Conservation (phyloP, 1,140 invertebrate genomes). For the Drosophila simulans region DNA sequence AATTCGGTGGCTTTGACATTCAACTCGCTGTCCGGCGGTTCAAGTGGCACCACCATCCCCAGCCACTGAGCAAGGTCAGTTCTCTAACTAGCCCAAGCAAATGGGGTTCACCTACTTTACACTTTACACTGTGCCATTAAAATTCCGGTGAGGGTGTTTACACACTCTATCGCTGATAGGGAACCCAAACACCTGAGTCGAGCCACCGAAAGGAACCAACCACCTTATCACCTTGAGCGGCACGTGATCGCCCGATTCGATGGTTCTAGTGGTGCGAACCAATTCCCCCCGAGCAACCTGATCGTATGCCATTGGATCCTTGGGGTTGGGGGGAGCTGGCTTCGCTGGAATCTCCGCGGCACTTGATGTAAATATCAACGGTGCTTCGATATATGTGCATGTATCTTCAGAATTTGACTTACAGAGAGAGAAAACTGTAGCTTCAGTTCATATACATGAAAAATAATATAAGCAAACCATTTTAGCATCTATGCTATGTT, state of each 20-base stretch:
- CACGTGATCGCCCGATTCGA: constrained; percentile 38
- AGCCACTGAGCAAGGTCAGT: constrained; percentile 50
- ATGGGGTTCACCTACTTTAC: constrained; percentile 49
- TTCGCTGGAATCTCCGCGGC: constrained; percentile 22
- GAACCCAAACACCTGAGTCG: constrained; percentile 6
- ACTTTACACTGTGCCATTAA: constrained; percentile 55
- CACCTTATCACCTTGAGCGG: constrained; percentile 60
- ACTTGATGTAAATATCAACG: constrained; percentile 37
- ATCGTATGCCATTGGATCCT: constrained; percentile 32
- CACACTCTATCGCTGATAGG: constrained; percentile 49
- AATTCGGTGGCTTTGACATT: constrained; percentile 54
- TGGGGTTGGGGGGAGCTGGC: not conserved
- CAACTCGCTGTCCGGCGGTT: constrained; percentile 51
- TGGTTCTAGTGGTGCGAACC: constrained; percentile 4
- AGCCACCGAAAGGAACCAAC: constrained; percentile 3
- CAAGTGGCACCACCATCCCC: constrained; percentile 32
- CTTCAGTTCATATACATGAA: no score
- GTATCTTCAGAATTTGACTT: no score
- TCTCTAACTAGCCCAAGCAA: constrained; percentile 52
- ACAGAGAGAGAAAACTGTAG: not conserved
- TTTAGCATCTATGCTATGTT: no score
- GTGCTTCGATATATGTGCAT: constrained; percentile 15
- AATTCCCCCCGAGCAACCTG: constrained; percentile 46
- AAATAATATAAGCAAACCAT: not conserved
- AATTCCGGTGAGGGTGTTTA: constrained; percentile 17